Evolutionary conservation across 2,888 invertebrate genomes (phyloP).

Genomic region (Sympetrum striolatum): DNA sequence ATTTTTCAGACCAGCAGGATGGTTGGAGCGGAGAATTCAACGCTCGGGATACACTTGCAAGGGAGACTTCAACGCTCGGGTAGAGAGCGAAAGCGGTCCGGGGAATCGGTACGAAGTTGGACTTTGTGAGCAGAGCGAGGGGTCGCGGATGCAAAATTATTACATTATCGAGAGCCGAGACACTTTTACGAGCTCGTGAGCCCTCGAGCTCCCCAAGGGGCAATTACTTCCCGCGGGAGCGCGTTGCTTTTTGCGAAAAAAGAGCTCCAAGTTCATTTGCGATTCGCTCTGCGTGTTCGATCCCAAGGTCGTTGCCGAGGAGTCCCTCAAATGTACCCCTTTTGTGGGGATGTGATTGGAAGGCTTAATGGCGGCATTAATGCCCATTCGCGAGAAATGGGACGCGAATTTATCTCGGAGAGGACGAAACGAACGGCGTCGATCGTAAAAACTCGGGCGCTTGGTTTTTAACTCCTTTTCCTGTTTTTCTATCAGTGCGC

Average conservation of each 20-base stretch:
- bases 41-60: too few species aligned
- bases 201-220: neutral
- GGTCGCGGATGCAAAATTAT: slow-evolving; percentile 3
- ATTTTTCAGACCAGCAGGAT: too few species aligned
- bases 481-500: too few species aligned
- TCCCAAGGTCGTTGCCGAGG: neutral
- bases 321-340: neutral
- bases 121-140: neutral
- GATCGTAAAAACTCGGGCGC: neutral
- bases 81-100: neutral
- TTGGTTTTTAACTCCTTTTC: too few species aligned
- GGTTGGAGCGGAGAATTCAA: too few species aligned
- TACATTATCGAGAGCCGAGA: neutral
- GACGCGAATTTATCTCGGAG: neutral
- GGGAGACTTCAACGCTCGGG: too few species aligned
- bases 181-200: neutral
- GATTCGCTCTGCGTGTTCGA: neutral
- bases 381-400: neutral
- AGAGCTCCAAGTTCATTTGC: neutral
- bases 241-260: neutral
- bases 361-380: neutral
- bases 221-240: neutral
- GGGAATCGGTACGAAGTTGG: neutral
- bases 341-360: neutral
- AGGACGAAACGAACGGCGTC: neutral